A percentile compares a stretch with the other conserved stretches of the same genome.
phyloP scores from a whole-genome alignment of 2,113 vertebrate genomes.

The Nansenia antarctica region DNA sequence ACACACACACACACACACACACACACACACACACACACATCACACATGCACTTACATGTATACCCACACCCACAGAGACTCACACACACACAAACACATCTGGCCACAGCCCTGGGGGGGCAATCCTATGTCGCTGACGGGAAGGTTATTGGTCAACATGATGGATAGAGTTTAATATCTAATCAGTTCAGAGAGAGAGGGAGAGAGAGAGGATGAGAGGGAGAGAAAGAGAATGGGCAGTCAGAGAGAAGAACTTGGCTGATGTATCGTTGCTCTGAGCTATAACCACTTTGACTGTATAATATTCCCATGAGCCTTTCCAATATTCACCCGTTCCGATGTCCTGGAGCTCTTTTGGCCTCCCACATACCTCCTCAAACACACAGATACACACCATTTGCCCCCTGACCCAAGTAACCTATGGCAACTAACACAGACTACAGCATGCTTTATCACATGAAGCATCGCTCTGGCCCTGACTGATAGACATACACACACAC shows the following conservation, averaged over 20 bases:
- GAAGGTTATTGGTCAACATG: slow-evolving; percentile 51
- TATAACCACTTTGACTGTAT: no score
- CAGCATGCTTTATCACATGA: no score
- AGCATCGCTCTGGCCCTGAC: no score
- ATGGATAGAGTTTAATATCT: slow-evolving; percentile 34
- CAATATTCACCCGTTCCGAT: no score
- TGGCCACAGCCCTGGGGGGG: slow-evolving; percentile 27
- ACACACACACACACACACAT: slow-evolving; percentile 20
- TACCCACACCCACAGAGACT: slow-evolving; percentile 1
- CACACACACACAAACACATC: neutral
- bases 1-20: slow-evolving; percentile 16
- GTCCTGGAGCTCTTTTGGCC: no score
- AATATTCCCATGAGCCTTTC: no score
- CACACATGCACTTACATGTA: neutral
- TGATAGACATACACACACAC: no score
- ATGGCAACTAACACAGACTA: no score
- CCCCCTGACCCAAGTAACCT: no score
- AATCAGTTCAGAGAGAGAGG: slow-evolving; percentile 10
- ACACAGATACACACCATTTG: neutral
- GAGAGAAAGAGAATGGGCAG: slow-evolving; percentile 7
- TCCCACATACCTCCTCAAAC: neutral
- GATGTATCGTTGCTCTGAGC: no score
- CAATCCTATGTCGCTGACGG: slow-evolving; percentile 46
- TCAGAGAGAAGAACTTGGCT: no score
- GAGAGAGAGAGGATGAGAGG: neutral